Evolutionary conservation across 2,113 vertebrate species (phyloP), one percentile per base, ranked within the genome.

Genomic region (Edolisoma coerulescens): DNA sequence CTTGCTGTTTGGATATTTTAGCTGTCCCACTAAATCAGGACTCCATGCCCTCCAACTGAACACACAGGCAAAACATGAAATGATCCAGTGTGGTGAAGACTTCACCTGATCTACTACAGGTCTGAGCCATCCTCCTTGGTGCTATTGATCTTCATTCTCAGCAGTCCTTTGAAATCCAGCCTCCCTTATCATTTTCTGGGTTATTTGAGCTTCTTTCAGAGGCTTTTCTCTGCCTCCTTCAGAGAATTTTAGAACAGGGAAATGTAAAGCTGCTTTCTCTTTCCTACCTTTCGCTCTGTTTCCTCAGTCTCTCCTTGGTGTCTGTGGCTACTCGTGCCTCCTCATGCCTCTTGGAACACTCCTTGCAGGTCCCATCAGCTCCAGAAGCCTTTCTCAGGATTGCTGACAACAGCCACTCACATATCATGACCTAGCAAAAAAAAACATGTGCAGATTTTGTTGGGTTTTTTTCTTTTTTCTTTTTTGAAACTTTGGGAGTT

Each of bases 311-410:
- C 52, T 37, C 24, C 32, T 44, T 52, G 23, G 11, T 61, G 20
- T n/a, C 20, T 33, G 35, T 3, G 3, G 52, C 33, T 68, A 3
- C 71, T 87, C 0, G 1, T 75, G 35, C 30, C 56, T 75, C 41
- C 23, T 78, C n/a, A 6, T 21, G n/a, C 23, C n/a, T 45, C 2
- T 35, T 41, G n/a, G 80, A 91, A 45, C 26, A 45, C 11, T 89
- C 49, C 3, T 6, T 6, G 1, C 24, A 71, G 23, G 8, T 82
- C 17, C 23, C 1, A 1, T 64, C 53, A 85, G 10, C 54, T 47
- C 45, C 67, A 76, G 70, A 42, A 69, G 10, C 21, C 77, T 30
- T 32, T 85, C 9, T 65, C 30, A 59, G 16, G 32, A 32, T 26
- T 65, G 37, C 18, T 27, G 12, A 80, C 67, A 53, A 15, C 33